Conservation (phyloP, 2,888 invertebrate species). For the Melieria omissa region DNA sequence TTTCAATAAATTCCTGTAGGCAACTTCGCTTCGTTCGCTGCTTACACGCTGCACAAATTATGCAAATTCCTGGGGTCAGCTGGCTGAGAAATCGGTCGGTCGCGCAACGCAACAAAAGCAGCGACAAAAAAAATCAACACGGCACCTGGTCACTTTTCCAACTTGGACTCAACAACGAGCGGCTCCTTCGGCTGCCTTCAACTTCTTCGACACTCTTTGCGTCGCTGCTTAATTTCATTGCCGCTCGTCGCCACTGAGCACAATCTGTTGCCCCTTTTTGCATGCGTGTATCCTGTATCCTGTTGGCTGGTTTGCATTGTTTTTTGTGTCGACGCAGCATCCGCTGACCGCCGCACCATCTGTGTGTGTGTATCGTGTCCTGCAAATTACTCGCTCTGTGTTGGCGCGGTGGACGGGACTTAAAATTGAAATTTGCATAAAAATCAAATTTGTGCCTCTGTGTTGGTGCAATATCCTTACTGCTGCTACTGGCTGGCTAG, state of each 20-base stretch:
- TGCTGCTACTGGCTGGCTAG: background rate
- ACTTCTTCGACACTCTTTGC: too few species aligned
- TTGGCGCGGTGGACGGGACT: background rate
- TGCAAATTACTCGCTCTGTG: too few species aligned
- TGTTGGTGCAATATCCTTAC: slow-evolving; percentile 4
- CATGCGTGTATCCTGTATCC: background rate
- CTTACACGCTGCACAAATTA: slow-evolving; percentile 54
- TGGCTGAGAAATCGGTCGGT: slow-evolving; percentile 32
- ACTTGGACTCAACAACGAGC: background rate
- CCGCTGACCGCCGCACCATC: too few species aligned
- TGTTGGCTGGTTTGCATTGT: background rate
- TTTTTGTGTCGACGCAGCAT: too few species aligned
- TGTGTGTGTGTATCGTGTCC: too few species aligned
- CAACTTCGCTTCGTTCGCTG: slow-evolving; percentile 12
- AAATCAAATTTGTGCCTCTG: slow-evolving; percentile 47
- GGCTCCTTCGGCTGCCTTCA: too few species aligned
- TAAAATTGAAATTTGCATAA: slow-evolving; percentile 48
- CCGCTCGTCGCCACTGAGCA: too few species aligned
- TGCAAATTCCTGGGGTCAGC: slow-evolving; percentile 64
- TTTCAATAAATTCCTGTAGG: slow-evolving; percentile 24
- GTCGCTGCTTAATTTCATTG: too few species aligned
- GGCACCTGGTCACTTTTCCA: slow-evolving; percentile 19
- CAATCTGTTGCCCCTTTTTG: too few species aligned
- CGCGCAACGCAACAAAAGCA: background rate
- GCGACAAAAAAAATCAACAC: background rate